Evolutionary conservation across 2,888 invertebrate genomes (phyloP).

Genomic region (Malacosoma neustria): DNA sequence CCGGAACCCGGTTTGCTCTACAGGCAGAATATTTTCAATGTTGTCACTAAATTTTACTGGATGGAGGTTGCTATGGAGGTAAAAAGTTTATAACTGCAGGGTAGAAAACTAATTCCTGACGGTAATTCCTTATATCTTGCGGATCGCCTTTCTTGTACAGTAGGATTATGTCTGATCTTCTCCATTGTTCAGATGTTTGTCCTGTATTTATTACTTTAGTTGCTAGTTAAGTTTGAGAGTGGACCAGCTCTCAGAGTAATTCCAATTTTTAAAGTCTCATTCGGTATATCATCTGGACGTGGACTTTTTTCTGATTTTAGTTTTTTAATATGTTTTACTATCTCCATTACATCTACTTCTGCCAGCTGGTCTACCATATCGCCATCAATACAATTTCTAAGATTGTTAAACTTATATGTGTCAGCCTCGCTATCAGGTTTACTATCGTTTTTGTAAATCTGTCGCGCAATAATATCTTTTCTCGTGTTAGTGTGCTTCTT

Average conservation of each 20-base stretch:
- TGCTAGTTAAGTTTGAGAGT: constrained; percentile 4
- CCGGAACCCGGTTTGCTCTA: too few relatives aligned
- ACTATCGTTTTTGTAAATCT: constrained; percentile 7
- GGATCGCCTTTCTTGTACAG: constrained; percentile 7
- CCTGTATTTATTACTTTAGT: constrained; percentile 7
- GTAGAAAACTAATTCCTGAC: too few relatives aligned
- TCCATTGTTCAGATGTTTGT: too few relatives aligned
- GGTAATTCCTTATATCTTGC: constrained; percentile 3
- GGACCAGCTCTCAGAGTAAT: not conserved
- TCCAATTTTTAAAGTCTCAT: constrained; percentile 4
- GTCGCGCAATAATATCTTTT: constrained; percentile 10
- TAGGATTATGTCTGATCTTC: too few relatives aligned
- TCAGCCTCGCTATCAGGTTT: too few relatives aligned
- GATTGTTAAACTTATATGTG: too few relatives aligned
- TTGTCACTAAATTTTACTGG: too few relatives aligned
- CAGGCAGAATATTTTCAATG: too few relatives aligned
- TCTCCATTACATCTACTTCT: constrained; percentile 1
- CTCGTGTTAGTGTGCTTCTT: constrained; percentile 6
- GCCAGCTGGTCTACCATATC: constrained; percentile 1
- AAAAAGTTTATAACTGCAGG: too few relatives aligned
- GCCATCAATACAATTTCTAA: constrained; percentile 5
- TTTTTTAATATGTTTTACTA: constrained; percentile 4
- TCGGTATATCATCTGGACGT: constrained; percentile 2
- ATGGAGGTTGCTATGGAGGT: too few relatives aligned
- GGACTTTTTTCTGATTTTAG: too few relatives aligned